Conservation (phyloP, 2,113 vertebrate species). For the Camelus bactrianus region DNA sequence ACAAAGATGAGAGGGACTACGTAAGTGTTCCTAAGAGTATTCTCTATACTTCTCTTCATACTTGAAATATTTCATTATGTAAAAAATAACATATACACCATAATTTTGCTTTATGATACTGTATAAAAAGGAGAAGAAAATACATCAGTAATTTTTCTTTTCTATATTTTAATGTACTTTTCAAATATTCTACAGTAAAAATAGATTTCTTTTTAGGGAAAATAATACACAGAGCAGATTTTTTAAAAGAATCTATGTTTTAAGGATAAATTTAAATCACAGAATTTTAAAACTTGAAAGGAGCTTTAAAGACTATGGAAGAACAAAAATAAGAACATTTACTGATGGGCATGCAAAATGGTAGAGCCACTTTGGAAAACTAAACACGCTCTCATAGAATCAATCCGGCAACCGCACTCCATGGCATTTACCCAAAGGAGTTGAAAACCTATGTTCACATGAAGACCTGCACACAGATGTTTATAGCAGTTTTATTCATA, state of each 20-base stretch:
- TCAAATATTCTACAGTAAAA: slow-evolving; percentile 45
- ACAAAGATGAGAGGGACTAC: neutral
- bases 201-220: neutral
- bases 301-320: neutral
- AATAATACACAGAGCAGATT: neutral
- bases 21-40: neutral
- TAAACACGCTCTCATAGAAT: neutral
- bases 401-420: neutral
- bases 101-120: neutral
- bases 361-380: neutral
- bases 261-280: slow-evolving; percentile 27
- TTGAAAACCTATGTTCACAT: neutral
- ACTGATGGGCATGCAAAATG: neutral
- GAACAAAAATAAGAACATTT: neutral
- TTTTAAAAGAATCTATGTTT: slow-evolving; percentile 12
- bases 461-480: neutral
- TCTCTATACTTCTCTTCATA: neutral
- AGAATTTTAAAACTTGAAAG: slow-evolving; percentile 14
- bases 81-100: neutral
- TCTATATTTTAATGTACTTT: slow-evolving; percentile 37
- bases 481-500: neutral
- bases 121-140: slow-evolving; percentile 23
- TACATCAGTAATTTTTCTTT: neutral
- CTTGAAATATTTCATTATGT: slow-evolving; percentile 40
- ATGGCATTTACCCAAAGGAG: neutral